Percentiles rank a stretch among this genome's conserved stretches.
Conservation (phyloP, 2,888 invertebrate genomes). For the Cryptocephalus moraei region DNA sequence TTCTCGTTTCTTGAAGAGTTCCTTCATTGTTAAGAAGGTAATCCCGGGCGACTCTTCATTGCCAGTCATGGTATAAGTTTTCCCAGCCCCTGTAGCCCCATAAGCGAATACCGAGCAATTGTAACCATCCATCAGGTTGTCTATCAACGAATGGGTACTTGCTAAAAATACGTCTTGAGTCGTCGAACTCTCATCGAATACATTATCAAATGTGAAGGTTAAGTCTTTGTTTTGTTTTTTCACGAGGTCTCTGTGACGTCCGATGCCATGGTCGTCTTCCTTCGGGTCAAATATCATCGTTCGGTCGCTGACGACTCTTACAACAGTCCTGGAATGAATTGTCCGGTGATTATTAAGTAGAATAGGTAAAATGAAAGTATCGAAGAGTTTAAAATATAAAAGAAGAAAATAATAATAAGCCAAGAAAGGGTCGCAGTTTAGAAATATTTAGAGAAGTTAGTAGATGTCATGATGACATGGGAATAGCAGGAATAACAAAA, state of each 20-base stretch:
- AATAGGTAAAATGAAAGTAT: no score
- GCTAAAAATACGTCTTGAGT: constrained; percentile 73
- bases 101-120: constrained; percentile 94
- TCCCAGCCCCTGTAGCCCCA: constrained; percentile 92
- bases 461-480: no score
- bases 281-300: constrained; percentile 84
- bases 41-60: constrained; percentile 67
- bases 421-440: no score
- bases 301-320: constrained; percentile 66
- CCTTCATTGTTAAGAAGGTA: constrained; percentile 80
- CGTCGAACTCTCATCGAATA: constrained; percentile 56
- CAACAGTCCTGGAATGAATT: constrained; percentile 45
- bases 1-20: constrained; percentile 68
- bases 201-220: constrained; percentile 76
- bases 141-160: constrained; percentile 68
- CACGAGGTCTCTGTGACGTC: constrained; percentile 65
- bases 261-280: constrained; percentile 69
- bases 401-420: no score
- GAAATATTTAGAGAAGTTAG: no score
- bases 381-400: no score
- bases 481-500: no score
- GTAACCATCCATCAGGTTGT: no score
- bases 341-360: not conserved
- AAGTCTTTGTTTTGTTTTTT: constrained; percentile 75
- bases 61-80: constrained; percentile 92